Evolutionary conservation across 1,140 invertebrate species (phyloP), one percentile per base, ranked within the genome.

Genomic region (Octopus sinensis): DNA sequence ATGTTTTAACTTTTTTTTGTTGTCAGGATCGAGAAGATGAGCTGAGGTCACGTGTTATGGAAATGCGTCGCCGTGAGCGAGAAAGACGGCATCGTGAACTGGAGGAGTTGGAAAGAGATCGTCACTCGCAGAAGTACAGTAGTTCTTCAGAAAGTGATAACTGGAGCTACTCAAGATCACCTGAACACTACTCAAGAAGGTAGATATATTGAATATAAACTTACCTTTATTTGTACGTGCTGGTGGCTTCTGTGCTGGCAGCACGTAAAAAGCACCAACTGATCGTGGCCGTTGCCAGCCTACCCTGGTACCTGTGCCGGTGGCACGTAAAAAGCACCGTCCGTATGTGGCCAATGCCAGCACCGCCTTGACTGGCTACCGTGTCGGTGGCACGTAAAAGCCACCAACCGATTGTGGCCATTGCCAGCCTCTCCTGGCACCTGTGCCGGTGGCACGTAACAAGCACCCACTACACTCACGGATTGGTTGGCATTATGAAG

Each of bases 11-110:
- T 43, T 43, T 43, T 43, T 43, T 43, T 2, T 43, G 30, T 43
- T 43, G 30, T 13, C 71, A 89, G 88, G 88, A 89, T 75, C 81
- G 88, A 81, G 88, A 89, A 79, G 88, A 88, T 79, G 88, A 89
- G 53, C 78, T 89, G 30, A 76, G 88, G 62, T 81, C 83, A 9
- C 79, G 88, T 73, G 86, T 88, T 9, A 71, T 89, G 77, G 88
- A 89, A 80, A 88, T 89, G 86, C 80, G 88, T n/a, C 83, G 88
- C 10, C 78, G 86, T n/a, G 88, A 89, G 54, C 80, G 88, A 56
- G 88, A 89, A 52, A 87, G 84, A 79, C 81, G 88, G 79, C 88
- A 89, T 80, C 78, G 84, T 12, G 88, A 89, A 82, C 79, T 83
- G 80, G 86, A 86, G 12, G 83, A 83, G 1, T 73, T 82, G 78